These are phyloP conservation scores for Hirtodrosophila cameraria DNA, from an alignment of 2,888 invertebrate genomes.

Conservation along the genomic window DNA sequence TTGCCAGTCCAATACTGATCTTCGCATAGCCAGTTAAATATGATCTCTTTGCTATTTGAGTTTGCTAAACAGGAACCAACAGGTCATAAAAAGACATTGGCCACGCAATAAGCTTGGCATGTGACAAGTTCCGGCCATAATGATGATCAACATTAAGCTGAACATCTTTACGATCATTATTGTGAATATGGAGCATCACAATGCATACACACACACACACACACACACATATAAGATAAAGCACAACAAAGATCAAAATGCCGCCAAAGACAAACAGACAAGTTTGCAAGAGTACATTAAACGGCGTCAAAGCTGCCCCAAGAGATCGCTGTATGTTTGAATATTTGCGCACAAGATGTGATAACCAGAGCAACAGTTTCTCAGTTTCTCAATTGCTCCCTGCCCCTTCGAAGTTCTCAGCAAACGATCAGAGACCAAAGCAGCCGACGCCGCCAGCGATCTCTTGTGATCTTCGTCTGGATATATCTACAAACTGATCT, in stretches of 20 bases:
- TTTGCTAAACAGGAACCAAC: conserved; percentile 59
- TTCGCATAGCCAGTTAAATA: not conserved
- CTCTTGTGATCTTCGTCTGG: conserved; percentile 25
- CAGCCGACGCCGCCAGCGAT: conserved; percentile 33
- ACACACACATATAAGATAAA: conserved; percentile 37
- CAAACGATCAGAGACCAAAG: conserved; percentile 32
- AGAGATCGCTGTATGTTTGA: conserved; percentile 70
- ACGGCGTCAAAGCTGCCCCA: conserved; percentile 66
- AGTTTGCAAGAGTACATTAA: conserved; percentile 7
- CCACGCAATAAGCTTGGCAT: conserved; percentile 60
- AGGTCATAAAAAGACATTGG: conserved; percentile 48
- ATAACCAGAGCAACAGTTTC: conserved; percentile 44
- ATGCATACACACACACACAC: conserved; percentile 12
- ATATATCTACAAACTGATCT: conserved; percentile 15
- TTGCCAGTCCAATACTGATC: not conserved
- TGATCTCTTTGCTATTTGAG: conserved; percentile 17
- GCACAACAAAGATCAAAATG: conserved; percentile 68
- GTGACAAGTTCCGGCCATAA: conserved; percentile 74
- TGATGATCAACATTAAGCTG: conserved; percentile 56
- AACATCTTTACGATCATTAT: conserved; percentile 53
- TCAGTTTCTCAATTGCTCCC: not conserved
- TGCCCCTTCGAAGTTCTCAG: conserved; percentile 1
- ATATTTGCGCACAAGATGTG: conserved; percentile 72
- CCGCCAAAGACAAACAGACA: conserved; percentile 64
- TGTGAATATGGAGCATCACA: conserved; percentile 68